These are phyloP conservation scores for Pongo abelii DNA, from an alignment of 2,113 vertebrate genomes.

Conservation along the genomic window DNA sequence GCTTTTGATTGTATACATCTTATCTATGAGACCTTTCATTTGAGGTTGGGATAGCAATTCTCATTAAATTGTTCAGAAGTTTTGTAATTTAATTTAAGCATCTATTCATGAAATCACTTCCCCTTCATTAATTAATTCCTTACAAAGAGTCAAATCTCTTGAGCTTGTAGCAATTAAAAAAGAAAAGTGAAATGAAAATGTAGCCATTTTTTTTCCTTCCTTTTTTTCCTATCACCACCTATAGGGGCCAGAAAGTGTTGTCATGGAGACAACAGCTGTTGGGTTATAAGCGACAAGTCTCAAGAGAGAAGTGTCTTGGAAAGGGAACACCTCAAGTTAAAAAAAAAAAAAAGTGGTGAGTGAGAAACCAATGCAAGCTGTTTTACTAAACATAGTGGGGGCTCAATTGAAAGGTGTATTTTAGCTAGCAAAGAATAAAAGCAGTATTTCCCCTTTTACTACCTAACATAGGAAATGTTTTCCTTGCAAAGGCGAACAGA, in stretches of 20 bases:
- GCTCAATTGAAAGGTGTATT: constrained; percentile 44
- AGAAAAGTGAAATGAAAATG: constrained; percentile 53
- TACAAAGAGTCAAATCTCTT: constrained; percentile 55
- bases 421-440: background rate
- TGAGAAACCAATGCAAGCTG: constrained; percentile 49
- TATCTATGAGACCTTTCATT: background rate
- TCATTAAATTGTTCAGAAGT: background rate
- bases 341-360: constrained; percentile 41
- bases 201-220: constrained; percentile 12
- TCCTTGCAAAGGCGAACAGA: constrained; percentile 48
- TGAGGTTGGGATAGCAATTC: constrained; percentile 14
- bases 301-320: constrained; percentile 65
- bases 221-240: background rate
- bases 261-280: constrained; percentile 78
- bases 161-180: constrained; percentile 64
- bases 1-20: background rate
- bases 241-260: constrained; percentile 60
- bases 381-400: constrained; percentile 10
- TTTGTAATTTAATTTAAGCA: constrained; percentile 46
- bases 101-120: constrained; percentile 30
- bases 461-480: constrained; percentile 51
- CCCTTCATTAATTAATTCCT: constrained; percentile 63
- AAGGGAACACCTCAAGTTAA: constrained; percentile 63
- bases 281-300: constrained; percentile 74
- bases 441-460: background rate